Evolutionary conservation across 2,797 vertebrate genomes (phyloP).

Genomic region (Myripristis jacobus): DNA sequence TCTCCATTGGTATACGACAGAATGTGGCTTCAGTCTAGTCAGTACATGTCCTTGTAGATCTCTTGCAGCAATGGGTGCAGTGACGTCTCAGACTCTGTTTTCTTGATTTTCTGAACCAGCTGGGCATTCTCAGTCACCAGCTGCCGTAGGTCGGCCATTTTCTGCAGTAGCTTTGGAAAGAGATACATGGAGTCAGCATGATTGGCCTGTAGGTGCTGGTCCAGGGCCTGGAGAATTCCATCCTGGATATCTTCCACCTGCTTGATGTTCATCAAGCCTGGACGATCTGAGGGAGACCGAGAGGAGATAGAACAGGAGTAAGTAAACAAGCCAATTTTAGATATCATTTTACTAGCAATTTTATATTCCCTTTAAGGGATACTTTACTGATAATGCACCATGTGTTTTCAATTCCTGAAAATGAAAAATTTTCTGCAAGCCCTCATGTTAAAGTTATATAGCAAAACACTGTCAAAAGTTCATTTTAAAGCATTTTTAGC

Average conservation of each 20-base stretch:
- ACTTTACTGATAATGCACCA: no score
- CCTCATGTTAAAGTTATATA: no score
- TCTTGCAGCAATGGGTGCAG: conserved; percentile 78
- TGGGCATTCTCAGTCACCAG: conserved; percentile 91
- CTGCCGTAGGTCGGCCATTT: conserved; percentile 93
- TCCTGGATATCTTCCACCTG: conserved; percentile 92
- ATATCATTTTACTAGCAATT: no score
- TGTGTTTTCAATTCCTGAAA: no score
- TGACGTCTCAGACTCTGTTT: conserved; percentile 89
- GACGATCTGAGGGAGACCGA: conserved; percentile 82
- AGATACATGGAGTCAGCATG: conserved; percentile 90
- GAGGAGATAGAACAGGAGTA: no score
- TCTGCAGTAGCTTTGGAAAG: conserved; percentile 93
- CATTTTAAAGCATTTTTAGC: no score
- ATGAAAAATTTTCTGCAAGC: no score
- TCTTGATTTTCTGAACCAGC: conserved; percentile 92
- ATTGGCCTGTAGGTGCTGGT: conserved; percentile 89
- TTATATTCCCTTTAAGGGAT: no score
- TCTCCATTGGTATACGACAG: no score
- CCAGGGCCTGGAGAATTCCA: conserved; percentile 87
- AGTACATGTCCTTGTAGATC: conserved; percentile 90
- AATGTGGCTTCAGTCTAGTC: no score
- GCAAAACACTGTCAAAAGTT: no score
- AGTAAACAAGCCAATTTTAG: no score
- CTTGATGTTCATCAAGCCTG: conserved; percentile 89